phyloP scores from a whole-genome alignment of 2,113 vertebrate species.

The Xiphorhynchus elegans region DNA sequence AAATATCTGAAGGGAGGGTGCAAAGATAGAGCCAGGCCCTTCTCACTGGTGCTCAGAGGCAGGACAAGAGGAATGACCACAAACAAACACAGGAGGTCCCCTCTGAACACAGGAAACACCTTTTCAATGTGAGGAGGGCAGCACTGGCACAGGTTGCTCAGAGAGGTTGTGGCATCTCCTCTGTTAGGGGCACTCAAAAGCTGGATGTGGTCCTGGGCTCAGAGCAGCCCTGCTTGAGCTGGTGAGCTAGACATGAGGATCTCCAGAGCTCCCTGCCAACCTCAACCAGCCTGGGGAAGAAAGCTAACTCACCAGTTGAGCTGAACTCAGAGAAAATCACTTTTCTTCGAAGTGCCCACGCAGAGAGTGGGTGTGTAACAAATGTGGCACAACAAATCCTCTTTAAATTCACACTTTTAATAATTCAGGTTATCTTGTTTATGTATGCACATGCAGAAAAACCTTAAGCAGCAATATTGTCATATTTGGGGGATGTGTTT shows the following conservation, averaged over 20 bases:
- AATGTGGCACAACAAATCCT: conserved; percentile 39
- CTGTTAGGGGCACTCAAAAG: background rate
- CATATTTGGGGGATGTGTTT: background rate
- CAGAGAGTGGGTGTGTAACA: background rate
- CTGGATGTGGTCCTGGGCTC: background rate
- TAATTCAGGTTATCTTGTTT: background rate
- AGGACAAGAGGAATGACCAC: background rate
- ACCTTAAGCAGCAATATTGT: background rate
- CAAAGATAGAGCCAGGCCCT: background rate
- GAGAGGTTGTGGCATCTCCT: background rate
- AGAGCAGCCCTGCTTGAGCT: background rate
- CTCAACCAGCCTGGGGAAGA: background rate
- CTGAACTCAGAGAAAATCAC: background rate
- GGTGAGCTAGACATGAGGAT: background rate
- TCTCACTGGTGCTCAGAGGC: background rate
- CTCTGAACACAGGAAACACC: background rate
- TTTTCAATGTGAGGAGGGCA: background rate
- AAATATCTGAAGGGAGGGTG: background rate
- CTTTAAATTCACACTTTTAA: conserved; percentile 18
- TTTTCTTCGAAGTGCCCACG: background rate
- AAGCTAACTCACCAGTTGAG: background rate
- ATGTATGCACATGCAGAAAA: background rate
- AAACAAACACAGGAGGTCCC: background rate
- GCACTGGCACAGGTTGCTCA: background rate
- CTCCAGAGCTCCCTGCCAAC: background rate